These are phyloP conservation scores for Alces alces DNA, from an alignment of 2,113 vertebrate species.

Conservation along the genomic window DNA sequence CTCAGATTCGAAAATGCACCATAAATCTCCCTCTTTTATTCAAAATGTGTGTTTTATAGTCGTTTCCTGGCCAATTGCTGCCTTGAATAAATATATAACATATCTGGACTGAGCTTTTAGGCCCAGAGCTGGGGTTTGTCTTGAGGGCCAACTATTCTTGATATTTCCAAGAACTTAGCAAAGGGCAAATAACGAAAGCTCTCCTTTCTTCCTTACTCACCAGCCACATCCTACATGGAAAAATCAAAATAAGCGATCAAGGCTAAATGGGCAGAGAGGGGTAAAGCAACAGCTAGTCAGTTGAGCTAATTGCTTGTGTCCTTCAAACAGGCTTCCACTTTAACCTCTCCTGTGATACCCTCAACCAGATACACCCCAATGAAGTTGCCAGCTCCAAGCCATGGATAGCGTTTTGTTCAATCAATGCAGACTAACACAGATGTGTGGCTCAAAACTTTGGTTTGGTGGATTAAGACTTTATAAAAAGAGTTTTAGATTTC, in stretches of 20 bases:
- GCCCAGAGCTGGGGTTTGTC: slow-evolving; percentile 46
- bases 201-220: neutral
- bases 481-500: neutral
- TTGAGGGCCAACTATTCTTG: slow-evolving; percentile 54
- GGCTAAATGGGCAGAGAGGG: neutral
- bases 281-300: neutral
- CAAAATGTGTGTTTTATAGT: slow-evolving; percentile 86
- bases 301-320: neutral
- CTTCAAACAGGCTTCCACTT: neutral
- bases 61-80: slow-evolving; percentile 83
- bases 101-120: slow-evolving; percentile 71
- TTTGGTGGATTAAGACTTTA: slow-evolving; percentile 12
- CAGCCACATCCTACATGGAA: slow-evolving; percentile 4
- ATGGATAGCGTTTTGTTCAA: rapidly evolving
- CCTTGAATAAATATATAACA: slow-evolving; percentile 83
- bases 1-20: slow-evolving; percentile 82
- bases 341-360: rapidly evolving
- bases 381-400: neutral
- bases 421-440: neutral
- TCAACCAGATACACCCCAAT: rapidly evolving
- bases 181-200: slow-evolving; percentile 3
- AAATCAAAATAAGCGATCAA: neutral
- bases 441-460: neutral
- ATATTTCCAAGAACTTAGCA: slow-evolving; percentile 40
- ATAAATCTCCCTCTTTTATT: slow-evolving; percentile 86